phyloP scores from a whole-genome alignment of 2,113 vertebrate species.

The Thunnus thynnus region DNA sequence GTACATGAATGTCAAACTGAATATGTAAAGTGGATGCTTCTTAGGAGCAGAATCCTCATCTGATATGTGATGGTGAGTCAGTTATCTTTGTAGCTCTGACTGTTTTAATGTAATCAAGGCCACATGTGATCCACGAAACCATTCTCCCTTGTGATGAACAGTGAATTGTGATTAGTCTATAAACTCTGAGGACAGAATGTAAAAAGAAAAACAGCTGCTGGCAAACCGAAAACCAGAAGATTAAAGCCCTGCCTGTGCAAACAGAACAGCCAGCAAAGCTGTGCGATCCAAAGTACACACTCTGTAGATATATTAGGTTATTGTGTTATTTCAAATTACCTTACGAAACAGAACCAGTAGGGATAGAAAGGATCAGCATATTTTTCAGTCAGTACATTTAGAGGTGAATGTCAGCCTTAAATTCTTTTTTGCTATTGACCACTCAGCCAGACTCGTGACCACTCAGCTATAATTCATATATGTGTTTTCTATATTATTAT shows the following conservation, averaged over 20 bases:
- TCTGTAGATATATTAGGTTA: constrained; percentile 23
- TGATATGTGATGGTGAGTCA: constrained; percentile 20
- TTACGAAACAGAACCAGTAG: constrained; percentile 38
- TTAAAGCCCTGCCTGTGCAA: constrained; percentile 29
- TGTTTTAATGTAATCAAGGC: constrained; percentile 34
- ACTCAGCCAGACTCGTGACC: not conserved
- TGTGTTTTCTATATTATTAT: not conserved
- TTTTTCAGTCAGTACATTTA: constrained; percentile 10
- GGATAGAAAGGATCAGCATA: constrained; percentile 25
- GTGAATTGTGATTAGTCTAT: constrained; percentile 25
- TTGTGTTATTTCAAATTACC: constrained; percentile 32
- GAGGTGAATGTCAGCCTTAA: constrained; percentile 25
- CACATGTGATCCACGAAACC: constrained; percentile 32
- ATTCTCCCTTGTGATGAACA: constrained; percentile 22
- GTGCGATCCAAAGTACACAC: not conserved
- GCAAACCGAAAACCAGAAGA: constrained; percentile 31
- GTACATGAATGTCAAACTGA: constrained; percentile 11
- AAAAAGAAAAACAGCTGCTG: constrained; percentile 16
- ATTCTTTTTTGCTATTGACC: not conserved
- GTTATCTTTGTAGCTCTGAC: constrained; percentile 16
- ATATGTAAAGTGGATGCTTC: not conserved
- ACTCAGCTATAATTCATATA: not conserved
- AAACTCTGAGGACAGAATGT: constrained; percentile 4
- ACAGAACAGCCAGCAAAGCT: constrained; percentile 27
- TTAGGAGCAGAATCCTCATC: not conserved